Conservation (phyloP, 1,140 invertebrate species). For the Conopomorpha cramerella region DNA sequence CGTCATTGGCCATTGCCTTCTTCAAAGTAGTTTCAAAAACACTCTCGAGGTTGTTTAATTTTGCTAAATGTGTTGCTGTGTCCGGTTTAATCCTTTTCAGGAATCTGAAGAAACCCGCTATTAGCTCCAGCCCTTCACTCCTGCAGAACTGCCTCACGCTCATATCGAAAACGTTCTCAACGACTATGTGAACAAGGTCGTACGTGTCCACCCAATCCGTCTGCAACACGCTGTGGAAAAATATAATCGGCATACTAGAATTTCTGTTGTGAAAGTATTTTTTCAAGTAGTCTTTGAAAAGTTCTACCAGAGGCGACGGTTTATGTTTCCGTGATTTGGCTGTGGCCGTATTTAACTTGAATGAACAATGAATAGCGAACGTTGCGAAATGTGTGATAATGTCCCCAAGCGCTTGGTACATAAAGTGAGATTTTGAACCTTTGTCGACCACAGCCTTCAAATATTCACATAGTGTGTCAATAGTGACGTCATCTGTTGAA, state of each 20-base stretch:
- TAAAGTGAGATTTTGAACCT: conserved; percentile 64
- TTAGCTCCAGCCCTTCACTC: conserved; percentile 67
- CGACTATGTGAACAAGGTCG: conserved; percentile 57
- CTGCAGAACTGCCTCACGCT: conserved; percentile 66
- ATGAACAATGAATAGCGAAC: conserved; percentile 67
- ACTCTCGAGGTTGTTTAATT: conserved; percentile 21
- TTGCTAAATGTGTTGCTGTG: conserved; percentile 10
- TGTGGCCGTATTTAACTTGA: conserved; percentile 32
- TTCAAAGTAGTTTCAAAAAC: conserved; percentile 21
- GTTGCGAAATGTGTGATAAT: conserved; percentile 68
- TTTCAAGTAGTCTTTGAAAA: conserved; percentile 59
- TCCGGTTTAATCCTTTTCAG: conserved; percentile 39
- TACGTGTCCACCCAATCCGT: conserved; percentile 67
- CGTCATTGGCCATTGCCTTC: conserved; percentile 12
- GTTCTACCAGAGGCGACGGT: conserved; percentile 40
- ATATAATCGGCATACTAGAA: conserved; percentile 64
- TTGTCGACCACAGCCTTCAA: conserved; percentile 66
- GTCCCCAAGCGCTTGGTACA: conserved; percentile 71
- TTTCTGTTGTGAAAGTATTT: conserved; percentile 67
- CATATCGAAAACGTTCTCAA: conserved; percentile 65
- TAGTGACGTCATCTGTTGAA: conserved; percentile 60
- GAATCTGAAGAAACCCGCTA: conserved; percentile 65
- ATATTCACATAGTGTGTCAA: conserved; percentile 62
- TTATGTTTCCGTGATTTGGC: conserved; percentile 23
- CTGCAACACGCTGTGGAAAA: conserved; percentile 69